Evolutionary conservation across 2,113 vertebrate species (phyloP).

Genomic region (Todiramphus chloris): DNA sequence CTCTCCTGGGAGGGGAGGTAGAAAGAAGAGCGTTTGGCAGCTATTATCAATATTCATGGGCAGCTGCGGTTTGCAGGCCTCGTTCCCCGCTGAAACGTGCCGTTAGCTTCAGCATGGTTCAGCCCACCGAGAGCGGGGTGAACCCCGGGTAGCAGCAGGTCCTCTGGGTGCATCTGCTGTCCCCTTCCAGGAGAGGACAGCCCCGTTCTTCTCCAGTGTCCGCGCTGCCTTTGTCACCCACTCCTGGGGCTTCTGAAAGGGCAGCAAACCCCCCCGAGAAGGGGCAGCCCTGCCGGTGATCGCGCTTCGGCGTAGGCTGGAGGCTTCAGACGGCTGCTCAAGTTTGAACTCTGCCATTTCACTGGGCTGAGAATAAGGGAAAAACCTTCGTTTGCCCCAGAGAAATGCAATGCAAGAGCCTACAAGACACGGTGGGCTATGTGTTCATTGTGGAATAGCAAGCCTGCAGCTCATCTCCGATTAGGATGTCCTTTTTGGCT

Average conservation of each 20-base stretch:
- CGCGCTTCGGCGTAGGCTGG: neutral
- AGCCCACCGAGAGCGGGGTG: neutral
- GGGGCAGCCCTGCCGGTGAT: too few species aligned
- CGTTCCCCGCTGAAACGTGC: neutral
- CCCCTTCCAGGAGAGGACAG: neutral
- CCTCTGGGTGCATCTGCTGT: neutral
- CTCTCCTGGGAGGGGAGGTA: slow-evolving; percentile 23
- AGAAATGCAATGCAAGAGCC: neutral
- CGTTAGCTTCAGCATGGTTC: neutral
- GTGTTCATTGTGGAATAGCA: neutral
- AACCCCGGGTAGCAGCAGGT: neutral
- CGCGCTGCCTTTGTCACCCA: neutral
- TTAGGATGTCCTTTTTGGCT: neutral
- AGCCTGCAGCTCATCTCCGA: neutral
- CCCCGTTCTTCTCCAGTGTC: neutral
- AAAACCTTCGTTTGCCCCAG: neutral
- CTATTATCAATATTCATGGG: slow-evolving; percentile 59
- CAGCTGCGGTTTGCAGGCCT: slow-evolving; percentile 16
- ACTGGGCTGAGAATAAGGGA: neutral
- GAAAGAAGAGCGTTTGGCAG: neutral
- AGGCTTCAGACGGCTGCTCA: neutral
- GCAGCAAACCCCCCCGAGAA: neutral
- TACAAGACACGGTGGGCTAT: neutral
- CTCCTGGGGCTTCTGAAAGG: neutral
- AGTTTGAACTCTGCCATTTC: neutral